Evolutionary conservation across 1,140 invertebrate species (phyloP).

Genomic region (Drosophila serrata): DNA sequence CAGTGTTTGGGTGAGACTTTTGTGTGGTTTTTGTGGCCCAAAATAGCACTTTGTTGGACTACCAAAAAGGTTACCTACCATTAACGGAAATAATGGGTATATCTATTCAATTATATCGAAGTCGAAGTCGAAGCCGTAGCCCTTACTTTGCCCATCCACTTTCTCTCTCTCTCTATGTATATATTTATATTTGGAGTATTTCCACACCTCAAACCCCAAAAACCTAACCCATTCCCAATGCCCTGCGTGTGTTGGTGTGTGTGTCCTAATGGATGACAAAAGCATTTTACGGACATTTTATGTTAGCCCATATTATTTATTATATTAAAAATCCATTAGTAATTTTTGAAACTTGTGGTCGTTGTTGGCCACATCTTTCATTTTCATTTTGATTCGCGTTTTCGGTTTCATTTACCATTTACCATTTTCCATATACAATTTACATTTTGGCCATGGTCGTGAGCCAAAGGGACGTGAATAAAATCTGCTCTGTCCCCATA

Average conservation of each 20-base stretch:
- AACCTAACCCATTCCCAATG: background rate
- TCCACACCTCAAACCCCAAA: background rate
- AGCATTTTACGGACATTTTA: constrained; percentile 49
- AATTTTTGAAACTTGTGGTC: constrained; percentile 82
- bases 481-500: constrained; percentile 55
- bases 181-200: no score
- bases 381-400: constrained; percentile 58
- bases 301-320: constrained; percentile 76
- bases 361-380: constrained; percentile 67
- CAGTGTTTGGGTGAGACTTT: constrained; percentile 32
- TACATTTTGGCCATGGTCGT: constrained; percentile 41
- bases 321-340: constrained; percentile 83
- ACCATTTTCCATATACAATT: constrained; percentile 32
- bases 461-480: constrained; percentile 54
- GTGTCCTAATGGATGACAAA: constrained; percentile 70
- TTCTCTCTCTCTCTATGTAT: no score
- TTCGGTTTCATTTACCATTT: constrained; percentile 43
- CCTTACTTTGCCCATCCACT: constrained; percentile 16
- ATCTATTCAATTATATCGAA: constrained; percentile 78
- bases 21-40: constrained; percentile 71
- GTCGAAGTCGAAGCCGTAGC: constrained; percentile 34
- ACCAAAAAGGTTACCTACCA: constrained; percentile 41
- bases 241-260: background rate
- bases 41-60: constrained; percentile 63
- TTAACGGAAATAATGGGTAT: constrained; percentile 75